A percentile compares a stretch with the other conserved stretches of the same genome.
Evolutionary conservation across 2,797 vertebrate species (phyloP).

Genomic region (Corythornis leucogaster): DNA sequence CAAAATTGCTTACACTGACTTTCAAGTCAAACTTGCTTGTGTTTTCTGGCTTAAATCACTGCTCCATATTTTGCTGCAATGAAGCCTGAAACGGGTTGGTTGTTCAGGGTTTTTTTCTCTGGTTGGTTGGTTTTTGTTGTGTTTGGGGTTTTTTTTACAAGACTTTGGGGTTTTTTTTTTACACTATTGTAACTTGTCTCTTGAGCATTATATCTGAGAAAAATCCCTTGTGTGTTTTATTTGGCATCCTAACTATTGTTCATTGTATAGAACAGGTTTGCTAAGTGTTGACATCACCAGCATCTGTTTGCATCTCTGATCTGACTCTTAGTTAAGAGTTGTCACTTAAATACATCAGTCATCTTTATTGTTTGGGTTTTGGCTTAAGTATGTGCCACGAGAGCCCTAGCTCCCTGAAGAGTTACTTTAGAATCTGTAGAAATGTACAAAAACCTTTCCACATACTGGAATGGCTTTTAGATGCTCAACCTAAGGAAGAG

Average conservation of each 20-base stretch:
- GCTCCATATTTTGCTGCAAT: background rate
- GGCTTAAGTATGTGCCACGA: background rate
- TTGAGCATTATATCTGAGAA: background rate
- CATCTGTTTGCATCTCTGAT: background rate
- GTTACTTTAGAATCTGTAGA: background rate
- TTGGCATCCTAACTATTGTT: background rate
- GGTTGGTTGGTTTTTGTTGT: background rate
- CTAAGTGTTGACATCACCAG: background rate
- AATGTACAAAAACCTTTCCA: slow-evolving; percentile 13
- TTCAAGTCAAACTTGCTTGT: slow-evolving; percentile 11
- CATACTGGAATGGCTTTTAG: slow-evolving; percentile 1
- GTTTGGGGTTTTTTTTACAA: background rate
- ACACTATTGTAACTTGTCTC: background rate
- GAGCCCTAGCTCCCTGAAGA: background rate
- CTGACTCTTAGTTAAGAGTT: background rate
- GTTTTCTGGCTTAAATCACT: background rate
- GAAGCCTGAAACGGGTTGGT: background rate
- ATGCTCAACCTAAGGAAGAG: background rate
- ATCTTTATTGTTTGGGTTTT: background rate
- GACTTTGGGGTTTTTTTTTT: background rate
- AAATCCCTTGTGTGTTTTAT: background rate
- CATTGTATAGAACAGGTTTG: background rate
- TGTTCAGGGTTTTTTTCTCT: background rate
- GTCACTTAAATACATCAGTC: background rate
- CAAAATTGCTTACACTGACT: slow-evolving; percentile 18